Conservation (phyloP, 1,140 invertebrate genomes). For the Paralvinella palmiformis region DNA sequence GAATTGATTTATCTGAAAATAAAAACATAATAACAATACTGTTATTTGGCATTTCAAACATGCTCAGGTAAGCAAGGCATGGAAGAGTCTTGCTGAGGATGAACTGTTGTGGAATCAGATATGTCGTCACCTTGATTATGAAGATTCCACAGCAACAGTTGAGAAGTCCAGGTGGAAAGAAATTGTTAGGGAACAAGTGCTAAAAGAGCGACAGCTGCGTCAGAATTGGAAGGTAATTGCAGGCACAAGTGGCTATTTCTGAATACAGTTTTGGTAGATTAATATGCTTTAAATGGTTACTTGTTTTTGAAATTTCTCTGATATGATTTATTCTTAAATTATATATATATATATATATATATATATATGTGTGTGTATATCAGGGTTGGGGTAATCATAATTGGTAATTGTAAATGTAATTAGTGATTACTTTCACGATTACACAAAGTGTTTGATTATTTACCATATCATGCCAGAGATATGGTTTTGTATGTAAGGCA, state of each 20-base stretch:
- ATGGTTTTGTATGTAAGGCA: too few species aligned
- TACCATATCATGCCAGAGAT: too few species aligned
- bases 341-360: too few species aligned
- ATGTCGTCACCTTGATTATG: slow-evolving; percentile 34
- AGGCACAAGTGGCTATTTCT: too few species aligned
- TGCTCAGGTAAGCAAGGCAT: slow-evolving; percentile 41
- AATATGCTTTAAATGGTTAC: background rate
- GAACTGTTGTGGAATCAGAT: slow-evolving; percentile 41
- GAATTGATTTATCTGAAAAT: background rate
- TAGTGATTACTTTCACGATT: too few species aligned
- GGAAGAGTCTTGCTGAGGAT: slow-evolving; percentile 43
- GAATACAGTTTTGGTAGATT: background rate
- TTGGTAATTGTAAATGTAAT: too few species aligned
- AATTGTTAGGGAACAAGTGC: slow-evolving; percentile 27
- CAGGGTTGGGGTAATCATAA: too few species aligned
- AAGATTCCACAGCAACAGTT: slow-evolving; percentile 23
- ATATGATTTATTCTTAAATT: too few species aligned
- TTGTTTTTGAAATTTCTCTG: background rate
- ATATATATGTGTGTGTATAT: too few species aligned
- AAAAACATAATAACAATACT: background rate
- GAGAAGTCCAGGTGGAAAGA: slow-evolving; percentile 37
- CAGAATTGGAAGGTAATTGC: slow-evolving; percentile 43
- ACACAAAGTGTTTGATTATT: too few species aligned
- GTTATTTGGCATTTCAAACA: background rate
- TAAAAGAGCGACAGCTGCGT: slow-evolving; percentile 24